Evolutionary conservation across 2,797 vertebrate genomes (phyloP), one percentile per base, ranked within the genome.

Genomic region (Bradypus variegatus): DNA sequence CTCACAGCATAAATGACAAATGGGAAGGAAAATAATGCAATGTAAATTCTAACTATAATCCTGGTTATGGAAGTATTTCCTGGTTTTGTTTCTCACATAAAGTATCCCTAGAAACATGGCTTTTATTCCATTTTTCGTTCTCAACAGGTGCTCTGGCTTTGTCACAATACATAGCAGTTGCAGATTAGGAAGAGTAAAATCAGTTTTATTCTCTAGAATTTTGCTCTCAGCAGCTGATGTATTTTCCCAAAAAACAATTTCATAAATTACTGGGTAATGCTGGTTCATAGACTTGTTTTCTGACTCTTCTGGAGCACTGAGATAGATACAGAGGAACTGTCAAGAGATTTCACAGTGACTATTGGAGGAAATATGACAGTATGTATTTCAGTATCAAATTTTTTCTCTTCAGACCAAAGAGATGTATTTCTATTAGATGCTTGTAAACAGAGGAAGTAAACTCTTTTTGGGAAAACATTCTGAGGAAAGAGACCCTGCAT

Each of bases 211-310:
- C 84, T 94, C 25, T 41, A 69, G 23, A 55, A 73, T 4, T 80
- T 69, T 94, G 45, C 31, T 84, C 95, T 97, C 55, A 25, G 53
- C 9, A 88, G 87, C 31, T 1, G 96, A 96, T 85, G 95, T 85
- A 31, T 97, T 96, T 91, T 96, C 92, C 97, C 97, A 96, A 72
- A 97, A 96, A 1, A 87, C 8, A 91, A 97, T 0, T 25, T 95
- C 94, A 88, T 97, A 98, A 78, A 53, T 93, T 7, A 97, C 86
- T 0, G 15, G 11, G 73, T 96, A 94, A 38, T 2, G 0, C 1
- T 67, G 23, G 38, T 41, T 90, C 86, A 85, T 85, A 10, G 2
- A 0, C 4, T 72, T 60, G 41, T 4, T 4, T 88, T 79, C 67
- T 53, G 83, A 7, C 21, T 89, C 92, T 86, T 92, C 80, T 0